Base-by-base conservation (phyloP, 1,140 invertebrate genomes). In the Drosophila mauritiana region DNA sequence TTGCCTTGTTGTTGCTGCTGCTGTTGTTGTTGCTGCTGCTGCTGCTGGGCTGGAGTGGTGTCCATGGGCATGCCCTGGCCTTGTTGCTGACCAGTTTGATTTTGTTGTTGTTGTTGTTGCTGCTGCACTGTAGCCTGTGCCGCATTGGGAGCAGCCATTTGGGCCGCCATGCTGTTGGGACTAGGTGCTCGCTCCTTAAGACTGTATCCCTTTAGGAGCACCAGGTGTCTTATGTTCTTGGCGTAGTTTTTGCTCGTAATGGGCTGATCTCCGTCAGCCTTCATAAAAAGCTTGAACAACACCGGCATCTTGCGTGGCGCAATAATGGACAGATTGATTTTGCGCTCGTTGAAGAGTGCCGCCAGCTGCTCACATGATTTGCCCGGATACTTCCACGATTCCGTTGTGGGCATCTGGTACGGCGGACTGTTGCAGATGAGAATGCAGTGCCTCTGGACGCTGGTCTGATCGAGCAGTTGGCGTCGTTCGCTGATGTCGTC, bases 341-440 rank as follows among this genome's bases (percentile, higher is more conserved):
- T 96, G 45, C 95, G 94, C 95, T 97, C 95, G 88, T 94, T 94
- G 91, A 97, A 95, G 55, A 96, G 89, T 2, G 92, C 82, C 7
- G 96, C 96, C 27, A 98, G 89, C 86, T 97, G 96, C 54, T 98
- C 97, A 49, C 80, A 96, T 94, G 43, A 96, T 95, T 65, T 92
- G 10, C 88, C 91, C 12, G 94, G 92, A 93, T 96, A 97, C 27
- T 94, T 93, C 79, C 94, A 94, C 22, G 95, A 95, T 92, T 98
- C 97, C 91, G 95, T 95, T 22, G 97, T 96, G 22, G 96, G 96
- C 65, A 97, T 94, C 52, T 96, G 94, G 92, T 98, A 99, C 0
- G 97, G 97, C 7, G 97, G 96, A n/a, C 97, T 98, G 92, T 98
- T 98, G 90, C 97, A 98, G 22, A 99, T 94, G 8, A 98, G 93